phyloP scores from a whole-genome alignment of 2,113 vertebrate genomes.

The Anhinga anhinga region DNA sequence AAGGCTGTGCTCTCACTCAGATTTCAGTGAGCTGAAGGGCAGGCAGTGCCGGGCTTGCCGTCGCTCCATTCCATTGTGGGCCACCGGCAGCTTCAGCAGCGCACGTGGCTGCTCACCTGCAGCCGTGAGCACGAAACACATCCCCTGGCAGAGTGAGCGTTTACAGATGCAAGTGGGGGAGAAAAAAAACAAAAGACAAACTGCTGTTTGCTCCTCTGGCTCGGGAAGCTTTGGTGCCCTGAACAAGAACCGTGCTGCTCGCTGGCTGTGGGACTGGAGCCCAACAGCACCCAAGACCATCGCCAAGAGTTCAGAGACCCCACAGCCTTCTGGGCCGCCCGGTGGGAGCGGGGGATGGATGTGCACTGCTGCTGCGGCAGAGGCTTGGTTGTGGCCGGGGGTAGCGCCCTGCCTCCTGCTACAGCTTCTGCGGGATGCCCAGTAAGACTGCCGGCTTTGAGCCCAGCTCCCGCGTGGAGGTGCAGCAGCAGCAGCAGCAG shows the following conservation, averaged over 20 bases:
- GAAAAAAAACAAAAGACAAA: not conserved
- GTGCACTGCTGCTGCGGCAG: not conserved
- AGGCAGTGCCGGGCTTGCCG: fast-evolving
- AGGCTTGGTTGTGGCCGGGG: not conserved
- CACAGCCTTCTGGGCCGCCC: not conserved
- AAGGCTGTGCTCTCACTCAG: not conserved
- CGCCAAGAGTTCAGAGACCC: not conserved
- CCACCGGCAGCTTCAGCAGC: not conserved
- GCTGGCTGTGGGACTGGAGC: not conserved
- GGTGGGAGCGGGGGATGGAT: fast-evolving
- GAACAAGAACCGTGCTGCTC: fast-evolving
- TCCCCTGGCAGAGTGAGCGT: not conserved
- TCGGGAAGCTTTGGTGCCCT: not conserved
- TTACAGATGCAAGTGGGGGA: not conserved
- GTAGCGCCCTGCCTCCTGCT: not conserved
- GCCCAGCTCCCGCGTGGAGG: fast-evolving
- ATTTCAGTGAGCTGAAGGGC: not conserved
- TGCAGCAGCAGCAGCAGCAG: not conserved
- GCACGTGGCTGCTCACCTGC: not conserved
- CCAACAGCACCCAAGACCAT: fast-evolving
- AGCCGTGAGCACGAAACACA: fast-evolving
- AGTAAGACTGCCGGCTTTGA: not conserved
- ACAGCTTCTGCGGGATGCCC: not conserved
- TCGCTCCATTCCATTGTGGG: fast-evolving
- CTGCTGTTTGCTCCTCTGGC: not conserved